Evolutionary conservation across 1,140 invertebrate species (phyloP), one percentile per base, ranked within the genome.

Genomic region (Chrysoperla carnea): DNA sequence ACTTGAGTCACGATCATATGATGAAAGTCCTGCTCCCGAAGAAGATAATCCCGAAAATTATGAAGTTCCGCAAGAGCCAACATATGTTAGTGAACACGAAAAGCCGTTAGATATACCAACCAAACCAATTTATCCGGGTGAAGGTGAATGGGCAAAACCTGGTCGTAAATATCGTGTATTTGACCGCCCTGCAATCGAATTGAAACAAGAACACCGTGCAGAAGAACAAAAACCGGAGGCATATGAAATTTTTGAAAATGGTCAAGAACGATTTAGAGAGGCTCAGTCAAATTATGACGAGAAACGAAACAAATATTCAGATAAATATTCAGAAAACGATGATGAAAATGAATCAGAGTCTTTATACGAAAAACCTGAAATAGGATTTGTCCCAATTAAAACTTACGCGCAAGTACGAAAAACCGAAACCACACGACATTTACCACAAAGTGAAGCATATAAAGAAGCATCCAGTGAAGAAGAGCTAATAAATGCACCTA

Each of bases 331-430:
- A 28, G 29, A 41, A 41, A 29, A 41, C 31, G 40, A 41, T 15
- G 6, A 6, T 29, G 29, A 41, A 2, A 31, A 41, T 28, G 17
- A 41, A 37, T 37, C 37, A 8, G 39, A 40, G 41, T 29, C 35
- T 8, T 14, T 28, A 41, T 36, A 42, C 13, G 28, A 41, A 40
- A 35, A 44, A 33, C 23, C 28, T 17, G 56, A 61, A 42, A 48
- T 60, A 0, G 70, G 73, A 29, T 82, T 81, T 53, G 66, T 80
- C 7, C 80, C 78, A 0, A 63, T 68, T 1, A 73, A 73, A 57
- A 60, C 73, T 45, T 79, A 79, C 46, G 69, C 75, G 0, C 78
- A 81, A 58, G 76, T 80, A 0, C 59, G 78, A 45, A 68, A 70
- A 47, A 71, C 63, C 8, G 69, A 79, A 51, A 68, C 68, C 0